Base-by-base conservation (phyloP, 2,888 invertebrate genomes). In the Acanthosepion lycidas region DNA sequence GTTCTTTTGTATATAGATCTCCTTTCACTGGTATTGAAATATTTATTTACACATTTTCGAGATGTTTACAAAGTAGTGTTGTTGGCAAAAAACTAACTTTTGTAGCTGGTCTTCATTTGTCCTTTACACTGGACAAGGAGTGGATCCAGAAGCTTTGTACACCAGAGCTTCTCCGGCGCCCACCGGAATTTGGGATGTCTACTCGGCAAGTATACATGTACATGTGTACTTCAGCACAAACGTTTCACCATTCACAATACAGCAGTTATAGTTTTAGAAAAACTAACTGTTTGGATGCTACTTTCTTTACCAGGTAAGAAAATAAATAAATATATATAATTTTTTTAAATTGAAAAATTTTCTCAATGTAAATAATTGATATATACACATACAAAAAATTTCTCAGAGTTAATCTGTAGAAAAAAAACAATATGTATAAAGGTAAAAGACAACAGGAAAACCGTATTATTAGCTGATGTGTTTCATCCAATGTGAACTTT, bases 201-300 rank as follows among this genome's bases (percentile, higher is more conserved):
- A 94, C 95, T 55, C 95, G 94, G 51, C 95, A 95, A 78, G 95
- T 95, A 94, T 95, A 95, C 92, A 95, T 95, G 95, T 95, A 95
- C 93, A 95, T 94, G 59, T 95, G 95, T 94, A 95, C 94, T 9
- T 95, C 95, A 12, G 93, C 93, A n/a, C 51, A 93, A 53, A 93
- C 93, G n/a, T 93, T 53, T 53, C 93, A 93, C 93, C 93, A 93
- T 53, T 53, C 93, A 18, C 93, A 93, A 53, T 93, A 93, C 93
- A 93, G n/a, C 53, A 93, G 93, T 49, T n/a, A 51, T 93, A 93
- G 93, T 93, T 49, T 93, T 53, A 93, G 53, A 26, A 93, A 93
- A 93, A 93, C 93, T 51, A 93, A 53, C 93, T 93, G 93, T 49
- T n/a, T 49, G 93, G 93, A 93, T 53, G 53, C 49, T 93, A 93